Conservation (phyloP, 2,113 vertebrate species). For the Corythornis vintsioides region DNA sequence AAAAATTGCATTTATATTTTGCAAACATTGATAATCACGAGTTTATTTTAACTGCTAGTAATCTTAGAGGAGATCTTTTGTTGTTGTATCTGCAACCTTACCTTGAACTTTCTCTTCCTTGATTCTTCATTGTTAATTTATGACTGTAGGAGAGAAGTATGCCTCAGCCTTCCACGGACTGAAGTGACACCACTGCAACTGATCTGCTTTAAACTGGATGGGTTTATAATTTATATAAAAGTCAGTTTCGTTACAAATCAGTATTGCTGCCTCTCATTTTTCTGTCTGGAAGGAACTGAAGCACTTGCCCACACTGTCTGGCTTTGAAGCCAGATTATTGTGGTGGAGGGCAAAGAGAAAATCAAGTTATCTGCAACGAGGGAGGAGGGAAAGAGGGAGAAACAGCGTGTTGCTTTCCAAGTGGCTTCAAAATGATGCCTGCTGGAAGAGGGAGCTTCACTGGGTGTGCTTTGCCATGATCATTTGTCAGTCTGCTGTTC, state of each 20-base stretch:
- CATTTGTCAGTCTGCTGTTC: background rate
- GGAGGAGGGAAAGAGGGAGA: background rate
- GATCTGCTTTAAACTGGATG: conserved; percentile 75
- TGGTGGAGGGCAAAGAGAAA: background rate
- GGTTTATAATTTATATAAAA: conserved; percentile 80
- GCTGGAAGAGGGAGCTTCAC: too few relatives aligned
- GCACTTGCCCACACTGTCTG: rapidly evolving
- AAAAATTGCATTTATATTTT: conserved; percentile 77
- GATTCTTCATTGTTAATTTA: conserved; percentile 70
- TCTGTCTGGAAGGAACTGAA: background rate
- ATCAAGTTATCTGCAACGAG: background rate
- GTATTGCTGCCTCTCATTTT: conserved; percentile 52
- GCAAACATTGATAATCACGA: conserved; percentile 72
- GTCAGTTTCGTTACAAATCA: conserved; percentile 69
- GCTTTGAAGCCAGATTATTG: background rate
- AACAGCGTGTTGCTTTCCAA: background rate
- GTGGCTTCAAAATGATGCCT: background rate
- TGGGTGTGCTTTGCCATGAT: background rate
- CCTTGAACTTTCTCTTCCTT: conserved; percentile 64
- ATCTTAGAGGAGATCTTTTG: conserved; percentile 43
- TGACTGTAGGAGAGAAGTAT: conserved; percentile 65
- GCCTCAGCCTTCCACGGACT: conserved; percentile 65
- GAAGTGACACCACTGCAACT: conserved; percentile 66
- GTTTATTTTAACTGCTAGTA: conserved; percentile 73
- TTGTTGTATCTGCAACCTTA: conserved; percentile 65